phyloP scores from a whole-genome alignment of 2,113 vertebrate species.

The Chloropsis hardwickii region DNA sequence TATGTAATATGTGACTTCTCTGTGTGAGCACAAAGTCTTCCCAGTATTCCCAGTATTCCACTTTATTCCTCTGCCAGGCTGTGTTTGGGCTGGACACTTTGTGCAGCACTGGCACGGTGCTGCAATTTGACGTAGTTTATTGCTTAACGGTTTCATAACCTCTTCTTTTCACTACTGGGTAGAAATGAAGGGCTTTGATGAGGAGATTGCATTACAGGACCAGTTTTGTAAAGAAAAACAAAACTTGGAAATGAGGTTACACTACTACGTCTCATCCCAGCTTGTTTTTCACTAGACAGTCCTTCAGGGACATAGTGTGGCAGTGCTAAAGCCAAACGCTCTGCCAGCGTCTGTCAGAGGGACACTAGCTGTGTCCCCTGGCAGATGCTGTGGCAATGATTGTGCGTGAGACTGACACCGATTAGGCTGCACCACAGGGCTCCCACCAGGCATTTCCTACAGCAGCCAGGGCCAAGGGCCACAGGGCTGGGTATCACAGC shows the following conservation, averaged over 20 bases:
- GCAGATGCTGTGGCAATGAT: background rate
- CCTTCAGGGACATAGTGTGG: background rate
- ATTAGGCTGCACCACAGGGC: background rate
- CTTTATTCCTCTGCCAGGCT: constrained; percentile 8
- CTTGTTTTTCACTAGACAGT: background rate
- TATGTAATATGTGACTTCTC: background rate
- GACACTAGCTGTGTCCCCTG: background rate
- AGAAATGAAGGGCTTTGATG: background rate
- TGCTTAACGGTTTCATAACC: constrained; percentile 30
- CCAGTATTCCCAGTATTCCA: background rate
- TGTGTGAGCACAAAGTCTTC: background rate
- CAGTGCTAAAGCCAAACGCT: background rate
- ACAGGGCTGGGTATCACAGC: background rate
- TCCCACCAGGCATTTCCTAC: background rate
- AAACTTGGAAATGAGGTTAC: background rate
- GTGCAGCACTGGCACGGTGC: constrained; percentile 12
- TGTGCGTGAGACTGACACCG: background rate
- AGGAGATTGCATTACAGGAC: background rate
- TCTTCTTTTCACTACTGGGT: background rate
- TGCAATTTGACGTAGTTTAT: background rate
- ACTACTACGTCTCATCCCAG: accelerated
- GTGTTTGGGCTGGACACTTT: constrained; percentile 6
- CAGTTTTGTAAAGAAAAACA: background rate
- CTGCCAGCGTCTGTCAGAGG: background rate
- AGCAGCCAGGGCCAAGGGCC: background rate